Conservation (phyloP, 2,797 vertebrate genomes). For the Melanotaenia boesemani region DNA sequence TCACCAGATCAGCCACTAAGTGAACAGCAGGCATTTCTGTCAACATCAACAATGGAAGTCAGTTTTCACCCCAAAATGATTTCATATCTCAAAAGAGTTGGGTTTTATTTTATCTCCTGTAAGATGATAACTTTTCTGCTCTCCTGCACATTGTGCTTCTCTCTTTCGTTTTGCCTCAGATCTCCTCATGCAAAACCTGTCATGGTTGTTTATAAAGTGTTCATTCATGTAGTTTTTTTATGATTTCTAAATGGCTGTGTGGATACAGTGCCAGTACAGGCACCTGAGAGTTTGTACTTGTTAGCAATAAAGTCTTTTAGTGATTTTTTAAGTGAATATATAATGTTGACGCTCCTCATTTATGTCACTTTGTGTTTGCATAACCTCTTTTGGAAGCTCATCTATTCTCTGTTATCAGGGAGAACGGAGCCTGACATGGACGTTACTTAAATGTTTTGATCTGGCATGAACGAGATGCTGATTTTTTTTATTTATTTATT, state of each 20-base stretch:
- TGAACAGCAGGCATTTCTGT: no score
- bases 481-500: conserved; percentile 23
- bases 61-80: not conserved
- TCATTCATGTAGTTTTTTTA: conserved; percentile 33
- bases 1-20: no score
- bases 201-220: conserved; percentile 28
- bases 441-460: conserved; percentile 58
- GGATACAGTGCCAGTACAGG: not conserved
- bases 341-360: not conserved
- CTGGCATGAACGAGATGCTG: conserved; percentile 54
- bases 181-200: conserved; percentile 7
- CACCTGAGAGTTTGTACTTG: not conserved
- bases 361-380: conserved; percentile 19
- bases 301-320: not conserved
- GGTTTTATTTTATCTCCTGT: not conserved
- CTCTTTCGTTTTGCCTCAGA: not conserved
- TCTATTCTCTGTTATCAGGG: conserved; percentile 39
- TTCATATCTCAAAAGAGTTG: no score
- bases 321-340: conserved; percentile 12
- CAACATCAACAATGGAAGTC: no score
- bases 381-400: conserved; percentile 22
- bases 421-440: conserved; percentile 30
- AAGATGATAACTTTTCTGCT: not conserved
- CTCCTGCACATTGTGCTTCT: not conserved
- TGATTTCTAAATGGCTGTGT: not conserved